These are phyloP conservation scores for Bucco capensis DNA, from an alignment of 2,113 vertebrate species.

Conservation along the genomic window DNA sequence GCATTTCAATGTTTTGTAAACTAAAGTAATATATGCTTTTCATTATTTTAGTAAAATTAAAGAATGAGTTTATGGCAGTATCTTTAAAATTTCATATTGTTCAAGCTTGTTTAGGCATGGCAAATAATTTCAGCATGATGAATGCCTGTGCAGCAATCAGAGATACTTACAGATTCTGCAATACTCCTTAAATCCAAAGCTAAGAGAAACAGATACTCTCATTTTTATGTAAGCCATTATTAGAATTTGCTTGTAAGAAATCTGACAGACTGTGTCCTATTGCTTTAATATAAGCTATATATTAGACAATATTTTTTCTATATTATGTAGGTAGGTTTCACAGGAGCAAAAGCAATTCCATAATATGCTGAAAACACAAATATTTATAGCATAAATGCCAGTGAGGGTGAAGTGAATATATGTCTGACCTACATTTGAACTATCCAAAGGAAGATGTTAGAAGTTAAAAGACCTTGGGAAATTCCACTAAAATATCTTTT, in stretches of 20 bases:
- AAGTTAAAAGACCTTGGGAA: not conserved
- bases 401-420: not conserved
- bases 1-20: constrained; percentile 62
- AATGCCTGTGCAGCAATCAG: constrained; percentile 30
- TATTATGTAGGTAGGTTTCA: not conserved
- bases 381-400: constrained; percentile 7
- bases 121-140: constrained; percentile 63
- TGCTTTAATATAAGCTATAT: constrained; percentile 68
- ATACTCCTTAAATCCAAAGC: constrained; percentile 69
- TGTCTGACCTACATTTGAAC: constrained; percentile 18
- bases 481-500: constrained; percentile 14
- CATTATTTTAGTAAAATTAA: constrained; percentile 78
- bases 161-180: constrained; percentile 48
- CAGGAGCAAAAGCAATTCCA: constrained; percentile 36
- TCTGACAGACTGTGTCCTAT: constrained; percentile 61
- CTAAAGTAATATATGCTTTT: constrained; percentile 76
- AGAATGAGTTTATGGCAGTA: constrained; percentile 55
- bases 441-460: not conserved
- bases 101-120: constrained; percentile 55
- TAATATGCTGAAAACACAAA: constrained; percentile 10
- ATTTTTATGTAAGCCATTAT: constrained; percentile 73
- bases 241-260: constrained; percentile 72
- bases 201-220: constrained; percentile 59
- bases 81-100: constrained; percentile 78
- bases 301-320: constrained; percentile 55